Base-by-base conservation (phyloP, 2,113 vertebrate species). In the Platysteira castanea region DNA sequence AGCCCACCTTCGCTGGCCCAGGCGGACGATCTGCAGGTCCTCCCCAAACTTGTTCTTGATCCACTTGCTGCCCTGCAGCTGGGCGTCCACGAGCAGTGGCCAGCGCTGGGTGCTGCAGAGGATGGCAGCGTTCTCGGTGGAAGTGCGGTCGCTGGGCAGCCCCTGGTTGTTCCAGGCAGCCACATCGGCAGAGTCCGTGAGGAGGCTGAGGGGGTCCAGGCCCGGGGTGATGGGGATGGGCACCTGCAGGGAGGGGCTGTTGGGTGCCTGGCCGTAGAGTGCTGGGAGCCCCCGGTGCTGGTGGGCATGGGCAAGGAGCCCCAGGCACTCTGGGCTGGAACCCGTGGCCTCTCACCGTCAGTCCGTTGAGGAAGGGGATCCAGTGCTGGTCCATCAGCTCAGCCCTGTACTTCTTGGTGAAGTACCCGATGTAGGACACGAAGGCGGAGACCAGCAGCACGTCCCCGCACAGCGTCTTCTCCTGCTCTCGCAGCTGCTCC, bases 161-260 rank as follows among this genome's bases (percentile, higher is more conserved):
- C 98, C 98, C 92, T 98, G 98, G 92, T 98, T 98, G 89, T 97
- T 98, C 98, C 98, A 98, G 5, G 97, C 67, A 41, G 98, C 98
- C 83, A 98, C 91, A 0, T 98, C 97, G 0, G 98, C 95, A 0
- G 97, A 93, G 2, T 98, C 98, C 0, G 98, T 98, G 37, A 98
- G 97, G 84, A 98, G 97, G 53, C 89, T 97, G 88, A 98, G 54
- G 35, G 98, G 98, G 6, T 98, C 98, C 97, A 98, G 96, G 26
- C 61, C 98, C 0, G 95, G 69, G 0, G 98, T 98, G 92, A 97
- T 96, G 6, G 98, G 98, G 92, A 98, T 98, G 78, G 98, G 98
- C 33, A 98, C 97, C 98, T 98, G 96, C 27, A 0, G 17, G 50
- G 21, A 59, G 27, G 41, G 42, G 31, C 4, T 1, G 1, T 10